These are phyloP conservation scores for Lepisosteus oculatus DNA, from an alignment of 2,113 vertebrate genomes.

Conservation along the genomic window DNA sequence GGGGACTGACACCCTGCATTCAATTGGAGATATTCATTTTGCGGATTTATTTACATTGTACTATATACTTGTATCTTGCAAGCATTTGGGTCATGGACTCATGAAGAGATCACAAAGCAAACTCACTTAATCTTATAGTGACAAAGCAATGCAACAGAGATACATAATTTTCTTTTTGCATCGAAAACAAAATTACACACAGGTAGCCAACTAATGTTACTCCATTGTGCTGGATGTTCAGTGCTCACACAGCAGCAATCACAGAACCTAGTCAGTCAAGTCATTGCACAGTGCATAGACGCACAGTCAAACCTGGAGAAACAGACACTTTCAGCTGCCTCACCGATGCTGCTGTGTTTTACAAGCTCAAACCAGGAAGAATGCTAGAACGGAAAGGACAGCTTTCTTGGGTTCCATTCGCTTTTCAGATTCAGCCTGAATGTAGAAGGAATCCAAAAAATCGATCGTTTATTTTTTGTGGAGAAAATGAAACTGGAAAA, in stretches of 20 bases:
- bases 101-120: background rate
- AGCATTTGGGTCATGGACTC: background rate
- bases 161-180: too few relatives aligned
- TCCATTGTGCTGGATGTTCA: too few relatives aligned
- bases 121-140: background rate
- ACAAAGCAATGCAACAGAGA: background rate
- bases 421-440: background rate
- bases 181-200: too few relatives aligned
- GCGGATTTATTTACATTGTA: background rate
- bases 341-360: too few relatives aligned
- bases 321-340: background rate
- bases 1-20: background rate
- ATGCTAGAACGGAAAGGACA: background rate
- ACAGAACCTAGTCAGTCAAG: too few relatives aligned
- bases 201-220: too few relatives aligned
- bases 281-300: too few relatives aligned
- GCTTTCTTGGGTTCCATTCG: background rate
- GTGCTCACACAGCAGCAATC: too few relatives aligned
- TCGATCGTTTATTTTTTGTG: background rate
- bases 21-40: background rate
- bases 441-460: conserved; percentile 8
- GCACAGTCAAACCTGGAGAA: background rate
- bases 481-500: background rate
- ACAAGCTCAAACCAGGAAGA: conserved; percentile 1
- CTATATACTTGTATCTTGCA: background rate